phyloP scores from a whole-genome alignment of 2,113 vertebrate species.

The Progne subis region DNA sequence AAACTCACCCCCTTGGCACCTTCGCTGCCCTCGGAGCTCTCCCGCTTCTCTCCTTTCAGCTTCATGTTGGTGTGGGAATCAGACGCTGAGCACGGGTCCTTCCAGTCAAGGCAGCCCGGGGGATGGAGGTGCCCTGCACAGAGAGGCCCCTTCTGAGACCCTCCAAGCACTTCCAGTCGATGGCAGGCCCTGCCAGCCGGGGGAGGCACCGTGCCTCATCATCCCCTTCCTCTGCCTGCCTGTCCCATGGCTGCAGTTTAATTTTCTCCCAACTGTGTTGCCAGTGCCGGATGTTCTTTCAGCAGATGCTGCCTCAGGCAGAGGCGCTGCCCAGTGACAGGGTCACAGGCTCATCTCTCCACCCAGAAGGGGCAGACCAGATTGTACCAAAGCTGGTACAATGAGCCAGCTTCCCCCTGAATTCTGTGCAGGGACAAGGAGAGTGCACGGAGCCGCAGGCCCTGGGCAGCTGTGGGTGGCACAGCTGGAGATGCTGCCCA shows the following conservation, averaged over 20 bases:
- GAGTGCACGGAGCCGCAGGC: accelerated
- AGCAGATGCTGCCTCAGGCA: neutral
- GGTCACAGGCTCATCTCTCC: neutral
- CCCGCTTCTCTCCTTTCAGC: neutral
- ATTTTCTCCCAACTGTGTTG: neutral
- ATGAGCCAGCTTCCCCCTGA: accelerated
- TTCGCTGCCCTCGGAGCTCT: accelerated
- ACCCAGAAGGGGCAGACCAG: accelerated
- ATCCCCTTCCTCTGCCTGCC: accelerated
- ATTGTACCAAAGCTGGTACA: accelerated
- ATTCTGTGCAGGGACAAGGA: accelerated
- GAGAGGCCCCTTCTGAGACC: neutral
- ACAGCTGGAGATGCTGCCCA: neutral
- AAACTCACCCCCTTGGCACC: conserved; percentile 53
- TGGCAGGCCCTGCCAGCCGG: accelerated
- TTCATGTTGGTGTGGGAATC: neutral
- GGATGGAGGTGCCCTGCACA: neutral
- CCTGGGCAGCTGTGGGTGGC: accelerated
- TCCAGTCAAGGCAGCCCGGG: neutral
- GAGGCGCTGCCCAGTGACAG: neutral
- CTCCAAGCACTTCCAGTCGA: neutral
- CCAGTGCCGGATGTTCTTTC: neutral
- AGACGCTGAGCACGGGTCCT: neutral
- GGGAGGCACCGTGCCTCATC: accelerated
- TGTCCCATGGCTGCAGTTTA: accelerated